Evolutionary conservation across 2,888 invertebrate genomes (phyloP), one percentile per base, ranked within the genome.

Genomic region (Drosophila helvetica): DNA sequence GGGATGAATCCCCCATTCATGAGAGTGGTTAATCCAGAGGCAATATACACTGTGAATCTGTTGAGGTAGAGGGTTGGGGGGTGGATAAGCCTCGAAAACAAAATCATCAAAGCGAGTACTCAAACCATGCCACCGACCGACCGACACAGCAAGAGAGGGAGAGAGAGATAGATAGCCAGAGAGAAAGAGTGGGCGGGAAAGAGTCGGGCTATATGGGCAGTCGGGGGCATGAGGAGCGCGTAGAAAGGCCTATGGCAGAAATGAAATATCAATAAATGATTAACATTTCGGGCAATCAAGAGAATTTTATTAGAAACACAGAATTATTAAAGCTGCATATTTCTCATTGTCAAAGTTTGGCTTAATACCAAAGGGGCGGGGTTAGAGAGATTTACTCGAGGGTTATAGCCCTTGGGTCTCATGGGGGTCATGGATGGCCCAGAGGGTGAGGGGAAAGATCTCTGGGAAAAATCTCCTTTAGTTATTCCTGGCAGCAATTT

Each of bases 71-170:
- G 10, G 38, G 43, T 22, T 15, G 18, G 38, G 71, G 76, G 87
- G 79, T 85, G 79, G 77, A 79, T 85, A 87, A 85, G 88, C 79
- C 88, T 66, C 63, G 67, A 81, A 68, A 70, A 82, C 77, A 67
- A 86, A 78, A 86, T 85, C 82, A 87, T 88, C 88, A 85, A 87
- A 79, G 72, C 74, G 79, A 58, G 69, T 53, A 66, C 79, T 65
- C 79, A 77, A 70, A 55, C 69, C 75, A 56, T 30, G 30, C 42
- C 72, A 63, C 56, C 73, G 42, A 48, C 17, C 27, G 19, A 27
- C 38, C 46, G 38, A 54, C 15, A 17, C 42, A 51, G 47, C 47
- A 57, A 57, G 25, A 62, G 48, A 46, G 25, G 48, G 30, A 55
- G 56, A 48, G 48, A 7, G 12, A 18, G 53, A 15, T 38, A 7